Evolutionary conservation across 1,140 invertebrate genomes (phyloP), one percentile per base, ranked within the genome.

Genomic region (Hylaeus anthracinus): DNA sequence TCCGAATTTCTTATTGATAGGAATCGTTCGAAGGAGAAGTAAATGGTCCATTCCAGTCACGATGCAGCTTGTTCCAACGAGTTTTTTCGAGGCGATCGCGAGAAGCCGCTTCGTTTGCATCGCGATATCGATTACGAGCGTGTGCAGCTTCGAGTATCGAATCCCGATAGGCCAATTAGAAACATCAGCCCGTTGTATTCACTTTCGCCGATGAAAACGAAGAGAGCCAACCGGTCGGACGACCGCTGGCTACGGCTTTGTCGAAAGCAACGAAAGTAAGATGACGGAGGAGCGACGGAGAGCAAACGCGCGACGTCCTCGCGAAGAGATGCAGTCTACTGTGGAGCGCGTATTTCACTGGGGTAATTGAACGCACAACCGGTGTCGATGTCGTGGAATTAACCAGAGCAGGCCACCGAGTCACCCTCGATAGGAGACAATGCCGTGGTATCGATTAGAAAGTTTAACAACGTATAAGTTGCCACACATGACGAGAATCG

Each of bases 191-290:
- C 89, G 91, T 91, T 86, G 89, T 88, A 91, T 92, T 92, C 91
- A 91, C 91, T 92, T 92, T 92, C 91, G 90, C 91, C 91, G 89
- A 92, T 89, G 91, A 92, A 92, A 92, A 90, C 85, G 86, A 89
- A 79, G 84, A 83, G 83, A 71, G 67, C 55, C 73, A 14, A 63
- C 60, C 64, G 64, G 64, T n/a, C 15, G 4, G 9, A 26, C 63
- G 37, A 26, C 26, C 26, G 51, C n/a, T 26, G n/a, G 58, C 58
- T 37, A 60, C 37, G 58, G n/a, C 9, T 12, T 8, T 45, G 65
- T 82, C 41, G 73, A 78, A 83, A 86, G 76, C 70, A 79, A 64
- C 39, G 41, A 85, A 64, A 83, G 76, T 61, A 75, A 83, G 60
- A 75, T 58, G 37, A 67, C 71, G 10, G 41, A n/a, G 1, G 15